phyloP scores from a whole-genome alignment of 2,113 vertebrate species.

The Cyphomyrus plagiostoma region DNA sequence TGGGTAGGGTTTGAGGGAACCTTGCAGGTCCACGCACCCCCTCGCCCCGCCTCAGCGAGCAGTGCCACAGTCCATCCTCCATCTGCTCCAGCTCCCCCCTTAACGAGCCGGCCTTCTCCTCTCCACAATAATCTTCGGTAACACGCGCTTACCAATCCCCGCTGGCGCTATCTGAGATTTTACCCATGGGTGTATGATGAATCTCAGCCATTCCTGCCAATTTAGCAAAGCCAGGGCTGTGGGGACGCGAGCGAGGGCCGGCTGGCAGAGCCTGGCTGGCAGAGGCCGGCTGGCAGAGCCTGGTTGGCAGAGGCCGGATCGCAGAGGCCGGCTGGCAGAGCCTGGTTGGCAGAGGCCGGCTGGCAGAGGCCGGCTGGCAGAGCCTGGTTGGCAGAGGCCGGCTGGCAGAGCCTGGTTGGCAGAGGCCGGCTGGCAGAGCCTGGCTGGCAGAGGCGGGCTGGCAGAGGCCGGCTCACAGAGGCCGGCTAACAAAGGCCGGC shows the following conservation, averaged over 20 bases:
- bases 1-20: background rate
- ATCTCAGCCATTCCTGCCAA: background rate
- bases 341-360: background rate
- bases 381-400: too few species aligned
- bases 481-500: too few species aligned
- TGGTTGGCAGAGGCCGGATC: too few species aligned
- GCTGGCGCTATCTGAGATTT: background rate
- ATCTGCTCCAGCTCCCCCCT: background rate
- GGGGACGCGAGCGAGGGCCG: background rate
- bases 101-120: background rate
- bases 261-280: slow-evolving; percentile 1
- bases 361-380: too few species aligned
- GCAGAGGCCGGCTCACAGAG: background rate
- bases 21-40: background rate
- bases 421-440: background rate
- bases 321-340: too few species aligned
- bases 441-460: too few species aligned
- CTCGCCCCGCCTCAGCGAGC: background rate
- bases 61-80: background rate
- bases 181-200: background rate
- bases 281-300: too few species aligned
- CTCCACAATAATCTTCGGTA: background rate
- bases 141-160: background rate
- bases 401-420: too few species aligned
- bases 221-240: background rate